phyloP scores from a whole-genome alignment of 2,888 invertebrate species.

The Patella pellucida region DNA sequence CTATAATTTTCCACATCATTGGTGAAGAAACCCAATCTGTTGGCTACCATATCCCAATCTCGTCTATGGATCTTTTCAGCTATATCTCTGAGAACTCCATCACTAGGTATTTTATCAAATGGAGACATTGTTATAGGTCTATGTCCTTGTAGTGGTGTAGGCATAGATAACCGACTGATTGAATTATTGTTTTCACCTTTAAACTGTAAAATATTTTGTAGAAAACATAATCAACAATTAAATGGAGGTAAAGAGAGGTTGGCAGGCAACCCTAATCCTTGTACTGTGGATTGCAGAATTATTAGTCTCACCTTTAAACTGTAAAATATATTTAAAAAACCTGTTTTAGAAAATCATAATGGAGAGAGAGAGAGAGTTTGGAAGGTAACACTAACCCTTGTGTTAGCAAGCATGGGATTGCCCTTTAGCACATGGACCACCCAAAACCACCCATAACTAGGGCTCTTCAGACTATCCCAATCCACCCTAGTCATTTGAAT shows the following conservation, averaged over 20 bases:
- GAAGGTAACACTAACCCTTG: no score
- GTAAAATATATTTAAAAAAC: no score
- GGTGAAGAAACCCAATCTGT: slow-evolving; percentile 54
- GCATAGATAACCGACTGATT: not conserved
- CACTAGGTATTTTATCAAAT: slow-evolving; percentile 49
- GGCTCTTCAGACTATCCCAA: no score
- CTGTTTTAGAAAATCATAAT: no score
- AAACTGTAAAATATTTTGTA: not conserved
- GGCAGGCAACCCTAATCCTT: slow-evolving; percentile 3
- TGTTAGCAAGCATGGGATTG: no score
- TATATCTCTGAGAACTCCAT: slow-evolving; percentile 51
- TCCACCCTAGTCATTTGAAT: no score
- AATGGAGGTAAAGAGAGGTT: slow-evolving; percentile 4
- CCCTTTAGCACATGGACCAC: no score
- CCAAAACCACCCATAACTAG: no score
- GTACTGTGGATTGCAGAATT: slow-evolving; percentile 18
- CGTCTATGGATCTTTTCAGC: slow-evolving; percentile 55
- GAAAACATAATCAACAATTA: no score
- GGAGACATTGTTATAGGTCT: slow-evolving; percentile 8
- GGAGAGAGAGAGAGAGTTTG: no score
- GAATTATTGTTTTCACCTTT: not conserved
- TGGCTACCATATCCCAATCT: slow-evolving; percentile 60
- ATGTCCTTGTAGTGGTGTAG: not conserved
- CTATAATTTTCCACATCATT: slow-evolving; percentile 55
- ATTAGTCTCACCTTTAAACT: not conserved